These are phyloP conservation scores for Noctilio leporinus DNA, from an alignment of 2,113 vertebrate genomes.

Conservation along the genomic window DNA sequence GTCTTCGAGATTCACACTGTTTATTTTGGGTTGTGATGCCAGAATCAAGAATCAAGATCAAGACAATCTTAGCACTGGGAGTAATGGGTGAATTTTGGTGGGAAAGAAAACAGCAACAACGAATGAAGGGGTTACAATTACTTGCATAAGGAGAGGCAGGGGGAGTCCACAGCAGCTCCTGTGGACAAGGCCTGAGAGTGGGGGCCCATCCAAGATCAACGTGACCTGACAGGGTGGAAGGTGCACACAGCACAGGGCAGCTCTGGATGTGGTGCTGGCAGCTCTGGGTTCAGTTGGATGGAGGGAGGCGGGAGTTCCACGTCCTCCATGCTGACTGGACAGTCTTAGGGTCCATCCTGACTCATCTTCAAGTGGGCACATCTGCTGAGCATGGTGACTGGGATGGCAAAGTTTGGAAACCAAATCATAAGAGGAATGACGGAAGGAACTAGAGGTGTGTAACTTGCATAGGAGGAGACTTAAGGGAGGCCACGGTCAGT, in stretches of 20 bases:
- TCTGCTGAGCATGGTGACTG: not conserved
- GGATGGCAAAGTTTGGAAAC: not conserved
- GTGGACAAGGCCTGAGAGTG: not conserved
- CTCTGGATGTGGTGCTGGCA: not conserved
- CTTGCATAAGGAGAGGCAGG: not conserved
- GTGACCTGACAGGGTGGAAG: not conserved
- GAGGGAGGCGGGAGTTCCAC: not conserved
- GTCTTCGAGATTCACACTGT: not conserved
- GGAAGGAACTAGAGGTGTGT: not conserved
- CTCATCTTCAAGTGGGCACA: not conserved
- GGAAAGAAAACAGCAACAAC: not conserved
- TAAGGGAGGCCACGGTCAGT: not conserved
- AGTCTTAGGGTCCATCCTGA: not conserved
- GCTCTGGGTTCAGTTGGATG: fast-evolving
- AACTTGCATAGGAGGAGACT: not conserved
- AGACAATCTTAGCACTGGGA: not conserved
- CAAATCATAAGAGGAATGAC: not conserved
- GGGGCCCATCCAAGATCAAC: not conserved
- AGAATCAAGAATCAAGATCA: not conserved
- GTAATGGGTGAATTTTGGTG: not conserved
- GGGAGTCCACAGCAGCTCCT: not conserved
- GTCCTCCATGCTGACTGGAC: not conserved
- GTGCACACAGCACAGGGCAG: not conserved
- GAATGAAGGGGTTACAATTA: not conserved
- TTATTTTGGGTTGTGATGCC: not conserved